Evolutionary conservation across 2,113 vertebrate species (phyloP), one percentile per base, ranked within the genome.

Genomic region (Halcyon senegalensis): DNA sequence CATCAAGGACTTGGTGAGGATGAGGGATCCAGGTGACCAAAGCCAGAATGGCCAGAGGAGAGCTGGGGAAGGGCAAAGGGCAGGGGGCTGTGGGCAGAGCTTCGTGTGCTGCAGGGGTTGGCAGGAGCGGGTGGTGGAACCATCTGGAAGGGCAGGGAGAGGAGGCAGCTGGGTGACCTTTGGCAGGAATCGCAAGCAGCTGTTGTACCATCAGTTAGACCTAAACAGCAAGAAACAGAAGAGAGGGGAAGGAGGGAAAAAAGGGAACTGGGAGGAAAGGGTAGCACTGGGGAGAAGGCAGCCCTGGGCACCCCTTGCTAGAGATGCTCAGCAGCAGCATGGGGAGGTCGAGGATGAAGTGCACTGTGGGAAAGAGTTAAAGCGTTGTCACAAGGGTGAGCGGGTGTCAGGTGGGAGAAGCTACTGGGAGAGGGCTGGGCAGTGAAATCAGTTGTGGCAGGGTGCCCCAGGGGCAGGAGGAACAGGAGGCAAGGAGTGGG

Each of bases 191-290:
- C 2, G 6, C 50, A 94, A 46, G 41, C 0, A 0, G 50, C 67
- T 73, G 10, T 69, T 0, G 0, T 23, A 30, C 8, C 39, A 30
- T 37, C 1, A 0, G 63, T 70, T 78, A 37, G 43, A 51, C 63
- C 23, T 50, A 63, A 74, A 46, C 13, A 73, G 28, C 11, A 70
- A 68, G 48, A 66, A 76, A 64, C 41, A 70, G 33, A 33, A 76
- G 50, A 87, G 41, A 18, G 14, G 11, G 33, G 76, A 91, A 44
- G 50, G 23, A 37, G 58, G 62, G 64, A 84, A 64, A 74, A 79
- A 73, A 48, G 51, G 30, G 37, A 70, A 37, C 24, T 67, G 37
- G 25, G 51, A 58, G 56, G 25, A 70, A 84, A 56, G 27, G 17
- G 58, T 56, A 53, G 12, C 21, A 9, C 9, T 50, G 69, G 48